These are phyloP conservation scores for Drosophila leontia DNA, from an alignment of 1,140 invertebrate genomes.

Conservation along the genomic window DNA sequence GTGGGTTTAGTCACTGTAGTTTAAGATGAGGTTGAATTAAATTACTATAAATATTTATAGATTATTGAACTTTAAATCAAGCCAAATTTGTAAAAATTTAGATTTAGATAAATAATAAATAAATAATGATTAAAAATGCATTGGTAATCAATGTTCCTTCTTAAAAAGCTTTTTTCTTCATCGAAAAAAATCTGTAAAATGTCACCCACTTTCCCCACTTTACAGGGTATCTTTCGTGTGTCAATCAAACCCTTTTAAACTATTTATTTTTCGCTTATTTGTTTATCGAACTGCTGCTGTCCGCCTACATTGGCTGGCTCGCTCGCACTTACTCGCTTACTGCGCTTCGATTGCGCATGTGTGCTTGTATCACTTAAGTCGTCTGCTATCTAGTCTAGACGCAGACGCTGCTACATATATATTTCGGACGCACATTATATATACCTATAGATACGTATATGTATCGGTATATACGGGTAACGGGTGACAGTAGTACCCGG, in stretches of 20 bases:
- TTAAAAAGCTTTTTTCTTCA: not conserved
- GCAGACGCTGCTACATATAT: constrained; percentile 44
- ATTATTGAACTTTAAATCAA: not conserved
- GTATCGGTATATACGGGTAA: constrained; percentile 23
- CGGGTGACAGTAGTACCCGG: constrained; percentile 30
- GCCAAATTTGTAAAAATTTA: no score
- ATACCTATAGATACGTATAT: constrained; percentile 28
- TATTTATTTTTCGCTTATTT: constrained; percentile 33
- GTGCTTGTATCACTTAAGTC: constrained; percentile 80
- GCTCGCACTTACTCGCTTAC: constrained; percentile 19
- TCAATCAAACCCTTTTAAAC: constrained; percentile 27
- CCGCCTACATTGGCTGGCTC: constrained; percentile 46
- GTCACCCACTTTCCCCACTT: not conserved
- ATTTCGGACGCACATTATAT: constrained; percentile 3
- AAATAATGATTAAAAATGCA: not conserved
- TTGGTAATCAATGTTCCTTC: not conserved
- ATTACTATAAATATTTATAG: not conserved
- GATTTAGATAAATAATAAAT: no score
- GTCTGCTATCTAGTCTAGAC: constrained; percentile 83
- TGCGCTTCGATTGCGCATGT: constrained; percentile 61
- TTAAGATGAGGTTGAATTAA: not conserved
- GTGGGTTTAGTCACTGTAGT: not conserved
- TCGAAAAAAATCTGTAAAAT: not conserved
- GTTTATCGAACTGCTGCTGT: constrained; percentile 51
- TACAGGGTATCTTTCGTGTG: constrained; percentile 26